phyloP scores from a whole-genome alignment of 1,140 invertebrate genomes.

The Vanessa atalanta region DNA sequence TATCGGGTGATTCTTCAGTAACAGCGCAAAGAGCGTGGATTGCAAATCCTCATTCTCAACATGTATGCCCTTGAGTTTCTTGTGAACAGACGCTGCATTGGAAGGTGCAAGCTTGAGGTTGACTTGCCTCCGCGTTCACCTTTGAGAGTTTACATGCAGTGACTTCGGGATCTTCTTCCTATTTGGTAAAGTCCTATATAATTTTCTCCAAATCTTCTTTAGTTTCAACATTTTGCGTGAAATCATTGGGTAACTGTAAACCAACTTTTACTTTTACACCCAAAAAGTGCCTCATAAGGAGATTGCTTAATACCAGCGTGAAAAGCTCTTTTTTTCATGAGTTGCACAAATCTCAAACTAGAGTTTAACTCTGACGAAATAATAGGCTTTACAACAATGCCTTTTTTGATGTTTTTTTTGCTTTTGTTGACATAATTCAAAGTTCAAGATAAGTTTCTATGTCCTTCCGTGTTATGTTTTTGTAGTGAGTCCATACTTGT shows the following conservation, averaged over 20 bases:
- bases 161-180: slow-evolving; percentile 18
- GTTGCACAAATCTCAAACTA: background rate
- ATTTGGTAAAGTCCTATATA: slow-evolving; percentile 15
- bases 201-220: slow-evolving; percentile 21
- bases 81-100: slow-evolving; percentile 33
- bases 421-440: slow-evolving; percentile 9
- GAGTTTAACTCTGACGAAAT: slow-evolving; percentile 19
- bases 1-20: slow-evolving; percentile 33
- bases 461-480: slow-evolving; percentile 9
- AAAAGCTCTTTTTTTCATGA: slow-evolving; percentile 17
- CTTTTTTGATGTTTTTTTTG: slow-evolving; percentile 20
- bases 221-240: slow-evolving; percentile 20
- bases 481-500: slow-evolving; percentile 6
- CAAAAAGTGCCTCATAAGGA: slow-evolving; percentile 22
- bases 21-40: slow-evolving; percentile 34
- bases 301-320: slow-evolving; percentile 15
- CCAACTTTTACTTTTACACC: slow-evolving; percentile 23
- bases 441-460: slow-evolving; percentile 1
- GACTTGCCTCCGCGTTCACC: slow-evolving; percentile 23
- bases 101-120: slow-evolving; percentile 16
- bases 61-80: slow-evolving; percentile 30
- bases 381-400: slow-evolving; percentile 25
- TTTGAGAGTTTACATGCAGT: slow-evolving; percentile 30
- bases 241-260: slow-evolving; percentile 17
- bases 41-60: slow-evolving; percentile 28